These are phyloP conservation scores for Lasioglossum pauxillum DNA, from an alignment of 2,888 invertebrate species.

Conservation along the genomic window DNA sequence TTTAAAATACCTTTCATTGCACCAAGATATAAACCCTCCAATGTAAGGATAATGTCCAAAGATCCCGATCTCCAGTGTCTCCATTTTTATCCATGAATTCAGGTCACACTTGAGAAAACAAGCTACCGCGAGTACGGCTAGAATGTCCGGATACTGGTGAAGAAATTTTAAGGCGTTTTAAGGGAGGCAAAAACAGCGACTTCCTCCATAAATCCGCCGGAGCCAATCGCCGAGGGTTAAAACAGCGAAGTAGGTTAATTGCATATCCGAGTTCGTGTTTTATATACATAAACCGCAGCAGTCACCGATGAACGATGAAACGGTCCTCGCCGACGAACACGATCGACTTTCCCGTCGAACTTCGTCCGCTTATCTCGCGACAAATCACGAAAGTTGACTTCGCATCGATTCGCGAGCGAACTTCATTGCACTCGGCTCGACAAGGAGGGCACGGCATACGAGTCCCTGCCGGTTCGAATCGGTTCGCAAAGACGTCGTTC, in stretches of 20 bases:
- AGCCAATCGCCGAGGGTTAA: conserved; percentile 1
- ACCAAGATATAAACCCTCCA: not conserved
- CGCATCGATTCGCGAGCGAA: not conserved
- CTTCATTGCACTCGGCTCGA: not conserved
- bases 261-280: not conserved
- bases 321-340: not conserved
- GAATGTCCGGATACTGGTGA: not conserved
- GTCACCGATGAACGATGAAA: conserved; percentile 1
- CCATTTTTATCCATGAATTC: not conserved
- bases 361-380: not conserved
- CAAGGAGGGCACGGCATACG: not conserved
- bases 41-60: not conserved
- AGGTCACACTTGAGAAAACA: not conserved
- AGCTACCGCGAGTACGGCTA: not conserved
- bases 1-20: not conserved
- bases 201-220: not conserved
- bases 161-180: not conserved
- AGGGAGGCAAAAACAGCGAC: not conserved
- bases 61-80: not conserved
- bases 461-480: not conserved
- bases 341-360: not conserved
- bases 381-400: conserved; percentile 13
- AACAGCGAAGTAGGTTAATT: conserved; percentile 4
- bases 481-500: conserved; percentile 21
- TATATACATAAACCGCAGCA: not conserved